Base-by-base conservation (phyloP, 1,140 invertebrate species). In the Cyrtorhinus lividipennis region DNA sequence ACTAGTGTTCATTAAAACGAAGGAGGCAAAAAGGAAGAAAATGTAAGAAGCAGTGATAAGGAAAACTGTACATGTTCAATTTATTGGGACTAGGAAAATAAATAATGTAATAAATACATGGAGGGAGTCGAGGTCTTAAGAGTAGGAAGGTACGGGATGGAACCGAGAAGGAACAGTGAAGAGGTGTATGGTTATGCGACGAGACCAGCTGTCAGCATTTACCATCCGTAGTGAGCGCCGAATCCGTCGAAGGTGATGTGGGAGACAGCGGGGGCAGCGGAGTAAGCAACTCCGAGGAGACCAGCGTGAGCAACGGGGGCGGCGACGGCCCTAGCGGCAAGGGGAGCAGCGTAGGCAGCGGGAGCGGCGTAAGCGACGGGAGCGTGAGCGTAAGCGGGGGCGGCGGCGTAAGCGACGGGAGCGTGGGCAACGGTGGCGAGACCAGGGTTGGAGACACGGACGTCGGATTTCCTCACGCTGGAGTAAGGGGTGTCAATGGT, bases 381-480 rank as follows among this genome's bases (percentile, higher is more conserved):
- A 18, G 46, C 22, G 20, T 66, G 64, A 45, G 66, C 67, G 45
- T 62, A 53, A 27, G 48, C 62, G 25, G 66, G 57, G 56, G 64
- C 48, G 24, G 67, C 68, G 62, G 66, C 68, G 56, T 58, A 53
- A 25, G 59, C 61, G 62, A 62, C 62, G 25, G 65, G 59, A 23
- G 59, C 62, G 56, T 63, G 61, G 56, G 66, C 64, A 48, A 66
- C 59, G 64, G 69, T 68, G 62, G 70, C 67, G 25, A 67, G 48
- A 20, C 66, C 69, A 48, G 71, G 71, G 69, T 74, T 74, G 68
- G 69, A 73, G 24, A 72, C 68, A 24, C 73, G 67, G 59, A 72
- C 70, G 67, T 75, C 74, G 62, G 68, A 68, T 64, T 74, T 74
- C 56, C 69, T 67, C 56, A 73, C 70, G 64, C 66, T 69, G 65